Percentiles rank a stretch among this genome's conserved stretches.
Evolutionary conservation across 2,113 vertebrate species (phyloP).

Genomic region (Columbina picui): DNA sequence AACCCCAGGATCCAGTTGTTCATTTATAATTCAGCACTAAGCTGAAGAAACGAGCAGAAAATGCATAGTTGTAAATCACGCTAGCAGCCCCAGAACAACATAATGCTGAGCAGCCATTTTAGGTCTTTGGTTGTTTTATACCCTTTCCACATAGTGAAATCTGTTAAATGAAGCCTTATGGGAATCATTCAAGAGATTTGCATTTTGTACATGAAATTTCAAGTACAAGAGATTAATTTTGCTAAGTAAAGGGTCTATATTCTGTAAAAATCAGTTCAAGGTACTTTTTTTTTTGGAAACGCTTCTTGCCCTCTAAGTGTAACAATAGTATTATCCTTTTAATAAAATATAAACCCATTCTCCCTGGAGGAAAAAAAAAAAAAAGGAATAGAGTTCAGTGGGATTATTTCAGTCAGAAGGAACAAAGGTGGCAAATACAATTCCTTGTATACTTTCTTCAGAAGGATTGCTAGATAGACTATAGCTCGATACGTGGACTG

Average conservation of each 20-base stretch:
- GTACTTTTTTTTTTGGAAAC: not conserved
- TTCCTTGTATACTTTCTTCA: not conserved
- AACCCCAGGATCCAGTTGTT: slow-evolving; percentile 27
- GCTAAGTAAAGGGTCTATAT: not conserved
- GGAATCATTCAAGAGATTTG: slow-evolving; percentile 38
- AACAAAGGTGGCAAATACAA: not conserved
- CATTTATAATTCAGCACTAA: slow-evolving; percentile 61
- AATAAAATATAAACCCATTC: not conserved
- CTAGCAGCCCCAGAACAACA: slow-evolving; percentile 21
- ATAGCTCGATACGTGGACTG: not conserved
- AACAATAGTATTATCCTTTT: not conserved
- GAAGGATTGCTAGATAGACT: not conserved
- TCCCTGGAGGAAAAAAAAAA: not conserved
- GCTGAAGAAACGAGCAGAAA: slow-evolving; percentile 59
- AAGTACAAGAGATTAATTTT: not conserved
- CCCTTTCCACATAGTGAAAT: slow-evolving; percentile 1
- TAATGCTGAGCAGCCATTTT: not conserved
- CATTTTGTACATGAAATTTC: slow-evolving; percentile 29
- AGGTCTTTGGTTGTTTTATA: not conserved
- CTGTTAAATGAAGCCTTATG: slow-evolving; percentile 29
- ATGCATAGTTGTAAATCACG: not conserved
- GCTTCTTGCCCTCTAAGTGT: slow-evolving; percentile 58
- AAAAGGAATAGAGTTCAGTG: not conserved
- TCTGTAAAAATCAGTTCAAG: slow-evolving; percentile 44
- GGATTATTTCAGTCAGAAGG: not conserved